Evolutionary conservation across 2,888 invertebrate species (phyloP).

Genomic region (Cryptocephalus moraei): DNA sequence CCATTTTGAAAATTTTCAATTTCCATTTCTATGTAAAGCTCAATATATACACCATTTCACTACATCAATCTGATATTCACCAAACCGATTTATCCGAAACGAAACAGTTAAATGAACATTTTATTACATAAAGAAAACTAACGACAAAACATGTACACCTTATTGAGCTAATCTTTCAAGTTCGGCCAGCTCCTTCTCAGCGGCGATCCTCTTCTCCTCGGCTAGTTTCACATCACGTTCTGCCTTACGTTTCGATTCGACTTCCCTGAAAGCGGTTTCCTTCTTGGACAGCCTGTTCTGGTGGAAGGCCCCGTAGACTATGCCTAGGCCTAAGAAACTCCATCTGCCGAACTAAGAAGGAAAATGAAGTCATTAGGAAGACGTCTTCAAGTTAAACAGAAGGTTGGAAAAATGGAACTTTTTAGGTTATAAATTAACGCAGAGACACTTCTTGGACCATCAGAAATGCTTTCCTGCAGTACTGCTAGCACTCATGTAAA

Average conservation of each 20-base stretch:
- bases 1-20: too few relatives aligned
- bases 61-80: too few relatives aligned
- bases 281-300: constrained; percentile 58
- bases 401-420: too few relatives aligned
- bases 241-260: constrained; percentile 56
- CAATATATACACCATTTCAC: too few relatives aligned
- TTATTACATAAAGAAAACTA: too few relatives aligned
- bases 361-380: background rate
- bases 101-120: too few relatives aligned
- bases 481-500: background rate
- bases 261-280: constrained; percentile 53
- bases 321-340: constrained; percentile 62
- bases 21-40: too few relatives aligned
- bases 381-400: too few relatives aligned
- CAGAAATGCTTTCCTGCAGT: background rate
- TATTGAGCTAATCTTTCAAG: constrained; percentile 26
- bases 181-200: constrained; percentile 41
- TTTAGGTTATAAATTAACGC: too few relatives aligned
- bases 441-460: too few relatives aligned
- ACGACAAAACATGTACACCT: background rate
- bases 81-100: too few relatives aligned
- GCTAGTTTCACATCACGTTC: constrained; percentile 62
- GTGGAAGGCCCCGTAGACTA: constrained; percentile 66
- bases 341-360: constrained; percentile 67
- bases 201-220: constrained; percentile 55